phyloP scores from a whole-genome alignment of 1,140 invertebrate genomes.

The Diachasmimorpha longicaudata region DNA sequence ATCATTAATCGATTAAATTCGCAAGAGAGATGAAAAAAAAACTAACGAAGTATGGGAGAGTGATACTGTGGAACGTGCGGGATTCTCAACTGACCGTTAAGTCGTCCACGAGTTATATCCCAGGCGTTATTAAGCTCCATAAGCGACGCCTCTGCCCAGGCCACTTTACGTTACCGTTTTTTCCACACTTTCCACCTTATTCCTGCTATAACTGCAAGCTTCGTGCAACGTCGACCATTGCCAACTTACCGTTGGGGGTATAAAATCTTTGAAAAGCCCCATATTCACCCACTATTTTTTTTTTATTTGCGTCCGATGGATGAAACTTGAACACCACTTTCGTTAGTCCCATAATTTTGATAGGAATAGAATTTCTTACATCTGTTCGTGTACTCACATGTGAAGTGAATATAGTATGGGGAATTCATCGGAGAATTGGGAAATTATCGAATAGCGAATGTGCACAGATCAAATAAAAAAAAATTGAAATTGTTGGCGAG shows the following conservation, averaged over 20 bases:
- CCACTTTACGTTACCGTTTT: background rate
- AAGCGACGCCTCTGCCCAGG: background rate
- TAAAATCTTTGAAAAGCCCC: slow-evolving; percentile 14
- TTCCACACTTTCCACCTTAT: background rate
- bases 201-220: background rate
- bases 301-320: background rate
- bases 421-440: too few species aligned
- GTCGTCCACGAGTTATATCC: slow-evolving; percentile 1
- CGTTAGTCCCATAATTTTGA: background rate
- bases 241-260: slow-evolving; percentile 7
- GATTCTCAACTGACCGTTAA: slow-evolving; percentile 10
- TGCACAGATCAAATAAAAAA: too few species aligned
- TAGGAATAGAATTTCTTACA: too few species aligned
- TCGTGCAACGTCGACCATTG: slow-evolving; percentile 13
- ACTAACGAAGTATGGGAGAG: background rate
- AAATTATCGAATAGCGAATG: too few species aligned
- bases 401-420: too few species aligned
- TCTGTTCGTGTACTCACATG: too few species aligned
- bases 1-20: background rate
- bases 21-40: background rate
- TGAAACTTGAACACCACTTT: background rate
- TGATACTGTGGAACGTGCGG: background rate
- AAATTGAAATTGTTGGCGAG: too few species aligned
- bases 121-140: slow-evolving; percentile 1
- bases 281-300: background rate